Percentiles rank a stretch among this genome's conserved stretches.
phyloP scores from a whole-genome alignment of 2,113 vertebrate species.

The Nothobranchius furzeri region DNA sequence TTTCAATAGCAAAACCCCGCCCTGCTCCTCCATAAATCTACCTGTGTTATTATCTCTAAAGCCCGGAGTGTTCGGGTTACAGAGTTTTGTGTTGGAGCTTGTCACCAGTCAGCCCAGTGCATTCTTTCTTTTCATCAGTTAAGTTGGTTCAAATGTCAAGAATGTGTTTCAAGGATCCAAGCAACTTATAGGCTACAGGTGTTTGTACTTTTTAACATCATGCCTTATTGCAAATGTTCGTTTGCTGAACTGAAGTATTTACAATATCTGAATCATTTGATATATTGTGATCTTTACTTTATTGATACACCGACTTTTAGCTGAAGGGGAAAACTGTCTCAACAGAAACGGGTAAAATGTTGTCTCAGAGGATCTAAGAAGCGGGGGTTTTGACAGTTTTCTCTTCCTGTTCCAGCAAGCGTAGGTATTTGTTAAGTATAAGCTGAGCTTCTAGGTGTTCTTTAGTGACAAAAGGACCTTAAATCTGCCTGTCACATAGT shows the following conservation, averaged over 20 bases:
- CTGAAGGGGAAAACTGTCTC: constrained; percentile 25
- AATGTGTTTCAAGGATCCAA: constrained; percentile 22
- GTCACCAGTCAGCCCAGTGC: constrained; percentile 35
- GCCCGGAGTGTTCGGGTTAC: constrained; percentile 61
- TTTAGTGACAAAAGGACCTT: constrained; percentile 57
- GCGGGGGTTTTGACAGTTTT: constrained; percentile 27
- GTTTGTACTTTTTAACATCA: not conserved
- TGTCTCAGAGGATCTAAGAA: constrained; percentile 37
- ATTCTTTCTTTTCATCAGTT: constrained; percentile 61
- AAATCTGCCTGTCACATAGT: constrained; percentile 60
- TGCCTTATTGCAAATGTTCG: not conserved
- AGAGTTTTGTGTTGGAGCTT: constrained; percentile 67
- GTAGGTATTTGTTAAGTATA: constrained; percentile 62
- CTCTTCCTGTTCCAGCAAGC: constrained; percentile 63
- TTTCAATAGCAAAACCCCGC: constrained; percentile 19
- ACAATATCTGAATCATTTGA: not conserved
- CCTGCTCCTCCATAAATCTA: constrained; percentile 23
- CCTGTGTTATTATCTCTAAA: constrained; percentile 64
- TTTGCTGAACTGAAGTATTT: not conserved
- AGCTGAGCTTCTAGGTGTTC: constrained; percentile 41
- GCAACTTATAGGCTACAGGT: not conserved
- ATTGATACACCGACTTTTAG: constrained; percentile 8
- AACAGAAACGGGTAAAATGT: constrained; percentile 39
- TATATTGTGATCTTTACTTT: not conserved
- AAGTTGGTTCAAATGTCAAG: constrained; percentile 27